A percentile compares a stretch with the other conserved stretches of the same genome.
phyloP scores from a whole-genome alignment of 2,888 invertebrate species.

The Lasioglossum figueresi region DNA sequence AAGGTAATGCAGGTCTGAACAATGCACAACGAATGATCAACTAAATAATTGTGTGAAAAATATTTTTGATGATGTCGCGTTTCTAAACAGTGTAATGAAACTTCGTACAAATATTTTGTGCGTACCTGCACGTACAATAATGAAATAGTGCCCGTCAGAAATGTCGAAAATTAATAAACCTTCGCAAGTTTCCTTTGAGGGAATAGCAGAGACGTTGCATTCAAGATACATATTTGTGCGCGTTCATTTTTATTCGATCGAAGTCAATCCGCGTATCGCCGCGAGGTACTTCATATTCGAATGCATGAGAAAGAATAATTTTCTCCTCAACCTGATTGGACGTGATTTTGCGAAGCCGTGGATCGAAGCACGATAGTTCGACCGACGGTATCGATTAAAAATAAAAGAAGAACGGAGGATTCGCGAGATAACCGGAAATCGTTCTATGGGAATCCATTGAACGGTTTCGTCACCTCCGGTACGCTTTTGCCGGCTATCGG shows the following conservation, averaged over 20 bases:
- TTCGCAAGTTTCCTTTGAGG: neutral
- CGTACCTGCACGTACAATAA: too few relatives aligned
- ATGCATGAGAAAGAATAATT: slow-evolving; percentile 26
- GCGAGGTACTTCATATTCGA: neutral
- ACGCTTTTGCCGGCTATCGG: neutral
- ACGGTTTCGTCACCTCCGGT: neutral
- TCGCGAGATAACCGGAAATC: neutral
- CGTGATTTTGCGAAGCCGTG: slow-evolving; percentile 10
- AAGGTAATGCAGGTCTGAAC: too few relatives aligned
- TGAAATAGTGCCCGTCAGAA: neutral
- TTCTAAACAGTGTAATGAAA: too few relatives aligned
- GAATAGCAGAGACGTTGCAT: neutral
- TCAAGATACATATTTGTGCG: neutral
- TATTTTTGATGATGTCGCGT: too few relatives aligned
- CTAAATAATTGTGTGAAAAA: too few relatives aligned
- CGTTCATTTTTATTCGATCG: neutral
- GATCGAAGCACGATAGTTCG: neutral
- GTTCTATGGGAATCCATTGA: neutral
- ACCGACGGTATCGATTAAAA: slow-evolving; percentile 18
- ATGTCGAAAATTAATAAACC: neutral
- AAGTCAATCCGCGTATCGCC: neutral
- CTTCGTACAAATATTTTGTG: too few relatives aligned
- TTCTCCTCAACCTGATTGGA: neutral
- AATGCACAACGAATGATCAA: too few relatives aligned
- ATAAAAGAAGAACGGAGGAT: neutral